phyloP scores from a whole-genome alignment of 1,140 invertebrate species.

The Nasonia longicornis region DNA sequence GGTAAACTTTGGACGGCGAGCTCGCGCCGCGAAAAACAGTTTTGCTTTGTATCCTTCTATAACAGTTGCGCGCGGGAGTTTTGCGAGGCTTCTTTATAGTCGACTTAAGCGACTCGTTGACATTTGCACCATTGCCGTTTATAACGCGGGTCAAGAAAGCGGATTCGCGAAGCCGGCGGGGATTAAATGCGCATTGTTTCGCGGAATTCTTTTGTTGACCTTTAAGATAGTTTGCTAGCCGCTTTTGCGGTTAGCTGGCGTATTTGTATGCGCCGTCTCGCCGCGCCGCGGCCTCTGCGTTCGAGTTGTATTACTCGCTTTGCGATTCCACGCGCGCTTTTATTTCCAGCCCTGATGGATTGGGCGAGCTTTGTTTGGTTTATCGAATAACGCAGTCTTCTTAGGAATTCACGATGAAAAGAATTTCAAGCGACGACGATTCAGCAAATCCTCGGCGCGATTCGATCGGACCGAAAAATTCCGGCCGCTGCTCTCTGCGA shows the following conservation, averaged over 20 bases:
- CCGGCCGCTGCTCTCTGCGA: too few relatives aligned
- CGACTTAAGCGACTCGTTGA: slow-evolving; percentile 10
- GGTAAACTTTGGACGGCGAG: slow-evolving; percentile 12
- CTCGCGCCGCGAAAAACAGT: slow-evolving; percentile 6
- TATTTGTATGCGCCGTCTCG: not conserved
- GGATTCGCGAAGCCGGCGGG: not conserved
- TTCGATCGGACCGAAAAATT: not conserved
- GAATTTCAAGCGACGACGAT: not conserved
- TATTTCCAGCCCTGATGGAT: not conserved
- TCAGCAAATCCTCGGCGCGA: not conserved
- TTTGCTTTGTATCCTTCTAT: slow-evolving; percentile 17
- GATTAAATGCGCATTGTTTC: not conserved
- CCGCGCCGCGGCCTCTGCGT: too few relatives aligned
- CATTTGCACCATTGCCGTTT: not conserved
- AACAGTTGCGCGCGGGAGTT: not conserved
- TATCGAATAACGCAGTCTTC: not conserved
- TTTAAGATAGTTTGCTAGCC: not conserved
- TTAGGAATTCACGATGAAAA: not conserved
- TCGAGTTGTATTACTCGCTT: not conserved
- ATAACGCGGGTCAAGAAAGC: not conserved
- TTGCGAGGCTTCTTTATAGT: not conserved
- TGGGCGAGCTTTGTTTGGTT: not conserved
- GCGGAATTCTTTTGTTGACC: not conserved
- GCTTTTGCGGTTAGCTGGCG: not conserved
- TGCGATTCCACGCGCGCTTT: too few relatives aligned